Evolutionary conservation across 1,140 invertebrate species (phyloP).

Genomic region (Zaprionus tsacasi): DNA sequence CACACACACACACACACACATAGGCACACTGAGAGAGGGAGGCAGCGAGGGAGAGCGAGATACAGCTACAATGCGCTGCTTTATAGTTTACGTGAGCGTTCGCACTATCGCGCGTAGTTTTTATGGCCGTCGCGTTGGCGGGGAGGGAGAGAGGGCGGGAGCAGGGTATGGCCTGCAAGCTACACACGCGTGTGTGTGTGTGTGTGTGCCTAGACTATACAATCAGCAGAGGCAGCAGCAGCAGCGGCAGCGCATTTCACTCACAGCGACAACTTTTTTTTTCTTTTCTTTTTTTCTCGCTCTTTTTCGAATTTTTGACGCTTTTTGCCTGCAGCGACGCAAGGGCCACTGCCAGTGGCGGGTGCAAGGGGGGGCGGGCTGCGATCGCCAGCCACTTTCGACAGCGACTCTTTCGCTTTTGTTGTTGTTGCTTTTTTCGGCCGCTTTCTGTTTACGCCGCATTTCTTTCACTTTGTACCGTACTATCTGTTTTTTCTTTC

Average conservation of each 20-base stretch:
- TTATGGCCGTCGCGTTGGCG: slow-evolving; percentile 23
- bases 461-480: slow-evolving; percentile 77
- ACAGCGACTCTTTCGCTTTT: slow-evolving; percentile 66
- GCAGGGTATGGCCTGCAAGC: slow-evolving; percentile 52
- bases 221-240: slow-evolving; percentile 54
- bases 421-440: slow-evolving; percentile 38
- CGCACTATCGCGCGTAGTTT: slow-evolving; percentile 63
- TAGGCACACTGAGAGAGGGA: background rate
- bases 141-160: background rate
- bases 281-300: slow-evolving; percentile 24
- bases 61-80: slow-evolving; percentile 35
- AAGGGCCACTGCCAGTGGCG: slow-evolving; percentile 23
- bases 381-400: slow-evolving; percentile 51
- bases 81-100: slow-evolving; percentile 48
- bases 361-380: background rate
- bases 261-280: slow-evolving; percentile 65
- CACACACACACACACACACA: slow-evolving; percentile 21
- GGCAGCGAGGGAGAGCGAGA: background rate
- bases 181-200: slow-evolving; percentile 18
- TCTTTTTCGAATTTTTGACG: slow-evolving; percentile 36
- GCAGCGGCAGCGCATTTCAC: slow-evolving; percentile 60
- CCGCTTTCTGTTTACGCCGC: slow-evolving; percentile 77
- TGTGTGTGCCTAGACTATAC: slow-evolving; percentile 69
- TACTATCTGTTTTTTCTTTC: slow-evolving; percentile 62
- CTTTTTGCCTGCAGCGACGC: slow-evolving; percentile 43